Evolutionary conservation across 2,113 vertebrate genomes (phyloP), one percentile per base, ranked within the genome.

Genomic region (Aegypius monachus): DNA sequence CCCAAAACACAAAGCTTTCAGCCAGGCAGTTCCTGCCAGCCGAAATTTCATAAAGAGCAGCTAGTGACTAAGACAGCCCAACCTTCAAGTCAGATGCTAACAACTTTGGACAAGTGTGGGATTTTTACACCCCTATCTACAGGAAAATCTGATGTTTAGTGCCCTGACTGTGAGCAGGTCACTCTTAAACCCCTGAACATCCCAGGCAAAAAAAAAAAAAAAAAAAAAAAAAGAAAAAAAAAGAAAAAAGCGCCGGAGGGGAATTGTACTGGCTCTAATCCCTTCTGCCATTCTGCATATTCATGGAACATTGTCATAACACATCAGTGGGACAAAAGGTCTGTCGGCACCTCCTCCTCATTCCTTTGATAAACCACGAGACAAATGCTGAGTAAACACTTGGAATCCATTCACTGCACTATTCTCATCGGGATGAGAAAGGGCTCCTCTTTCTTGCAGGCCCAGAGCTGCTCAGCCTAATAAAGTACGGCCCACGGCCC

Each of bases 401-500:
- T 99, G 98, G 98, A 98, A 98, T 98, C 98, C 98, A 99, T 98
- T 99, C 99, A 99, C 98, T 99, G 98, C 98, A 98, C 98, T 98
- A 98, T 98, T 98, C 98, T 99, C 99, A 98, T 98, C 98, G 91
- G 88, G 98, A 98, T 98, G 98, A 99, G 99, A 99, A 99, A 98
- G 98, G 97, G 98, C 97, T 98, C 98, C 98, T 98, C 98, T 98
- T 99, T 99, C 99, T 99, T 99, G 98, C 98, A 98, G 98, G 98
- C 98, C 98, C 98, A 98, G 98, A 98, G 98, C 98, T 98, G 99
- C 99, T 99, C 98, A 99, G 99, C 98, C 99, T 98, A 99, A 99
- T 99, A 99, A 99, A 99, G 98, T 99, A 99, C 98, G 99, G 99
- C 98, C 99, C 99, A 99, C 98, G 99, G 99, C 99, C 99, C 97